Conservation (phyloP, 92 coral and sea anemone species). For the Blastomussa wellsi region DNA sequence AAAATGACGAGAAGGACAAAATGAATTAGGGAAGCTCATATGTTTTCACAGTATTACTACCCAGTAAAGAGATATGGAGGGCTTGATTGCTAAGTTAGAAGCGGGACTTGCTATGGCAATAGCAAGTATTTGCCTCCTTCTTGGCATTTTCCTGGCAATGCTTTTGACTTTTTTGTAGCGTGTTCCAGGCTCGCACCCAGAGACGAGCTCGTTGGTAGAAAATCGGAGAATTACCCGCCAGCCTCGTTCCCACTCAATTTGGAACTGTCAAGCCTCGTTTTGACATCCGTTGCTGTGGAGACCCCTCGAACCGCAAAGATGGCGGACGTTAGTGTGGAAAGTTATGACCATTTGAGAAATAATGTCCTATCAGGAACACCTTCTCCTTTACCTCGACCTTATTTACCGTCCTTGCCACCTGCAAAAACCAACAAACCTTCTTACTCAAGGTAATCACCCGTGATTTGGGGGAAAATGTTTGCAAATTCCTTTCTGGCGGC, state of each 20-base stretch:
- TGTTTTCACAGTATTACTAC: no score
- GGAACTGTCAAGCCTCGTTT: constrained; percentile 14
- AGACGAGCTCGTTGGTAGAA: no score
- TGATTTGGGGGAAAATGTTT: neutral
- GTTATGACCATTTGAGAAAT: constrained; percentile 45
- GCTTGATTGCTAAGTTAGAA: no score
- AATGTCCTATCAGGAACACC: constrained; percentile 83
- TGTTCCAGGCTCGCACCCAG: no score
- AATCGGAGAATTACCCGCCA: neutral
- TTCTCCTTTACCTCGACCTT: constrained; percentile 94
- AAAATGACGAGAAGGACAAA: no score
- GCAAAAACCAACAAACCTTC: constrained; percentile 83
- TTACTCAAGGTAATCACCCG: constrained; percentile 72
- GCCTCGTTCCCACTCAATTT: neutral
- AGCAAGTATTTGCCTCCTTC: no score
- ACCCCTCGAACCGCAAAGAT: constrained; percentile 41
- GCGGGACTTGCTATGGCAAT: no score
- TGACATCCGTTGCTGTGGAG: constrained; percentile 18
- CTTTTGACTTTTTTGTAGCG: no score
- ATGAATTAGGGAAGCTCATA: no score
- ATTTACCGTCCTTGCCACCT: constrained; percentile 95
- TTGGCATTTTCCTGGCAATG: no score
- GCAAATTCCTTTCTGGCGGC: neutral
- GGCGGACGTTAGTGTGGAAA: constrained; percentile 80
- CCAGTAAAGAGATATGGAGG: no score